A percentile compares a stretch with the other conserved stretches of the same genome.
Conservation (phyloP, 2,888 invertebrate species). For the Leucoma salicis region DNA sequence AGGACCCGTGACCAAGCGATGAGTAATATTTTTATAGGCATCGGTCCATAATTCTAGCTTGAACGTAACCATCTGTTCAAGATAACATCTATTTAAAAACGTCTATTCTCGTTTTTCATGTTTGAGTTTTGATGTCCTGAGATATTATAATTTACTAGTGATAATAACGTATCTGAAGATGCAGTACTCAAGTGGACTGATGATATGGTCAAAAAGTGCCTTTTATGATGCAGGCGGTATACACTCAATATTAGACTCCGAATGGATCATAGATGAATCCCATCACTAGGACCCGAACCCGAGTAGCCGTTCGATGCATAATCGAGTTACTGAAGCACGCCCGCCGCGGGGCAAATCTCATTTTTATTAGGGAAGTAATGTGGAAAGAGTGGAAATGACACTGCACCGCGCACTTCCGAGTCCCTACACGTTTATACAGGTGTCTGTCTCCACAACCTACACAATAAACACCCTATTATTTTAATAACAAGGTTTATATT, state of each 20-base stretch:
- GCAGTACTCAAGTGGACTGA: too few species aligned
- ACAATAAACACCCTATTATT: constrained; percentile 32
- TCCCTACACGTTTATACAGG: constrained; percentile 65
- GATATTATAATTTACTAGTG: background rate
- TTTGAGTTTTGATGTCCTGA: background rate
- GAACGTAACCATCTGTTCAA: constrained; percentile 6
- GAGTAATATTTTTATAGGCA: constrained; percentile 33
- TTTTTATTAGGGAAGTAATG: constrained; percentile 76
- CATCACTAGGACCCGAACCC: constrained; percentile 13
- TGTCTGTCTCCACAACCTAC: constrained; percentile 46
- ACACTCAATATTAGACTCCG: too few species aligned
- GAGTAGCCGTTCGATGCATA: constrained; percentile 41
- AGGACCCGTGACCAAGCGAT: constrained; percentile 6
- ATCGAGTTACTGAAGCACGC: constrained; percentile 39
- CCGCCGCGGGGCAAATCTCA: constrained; percentile 60
- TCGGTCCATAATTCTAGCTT: constrained; percentile 20
- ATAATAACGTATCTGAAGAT: too few species aligned
- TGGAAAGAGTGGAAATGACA: constrained; percentile 78
- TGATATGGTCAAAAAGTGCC: too few species aligned
- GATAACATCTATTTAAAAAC: background rate
- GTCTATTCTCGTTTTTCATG: background rate
- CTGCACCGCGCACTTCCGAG: constrained; percentile 78
- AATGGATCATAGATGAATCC: too few species aligned
- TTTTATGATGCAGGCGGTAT: too few species aligned
- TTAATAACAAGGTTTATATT: constrained; percentile 32